Evolutionary conservation across 1,140 invertebrate genomes (phyloP).

Genomic region (Lepidostoma basale): DNA sequence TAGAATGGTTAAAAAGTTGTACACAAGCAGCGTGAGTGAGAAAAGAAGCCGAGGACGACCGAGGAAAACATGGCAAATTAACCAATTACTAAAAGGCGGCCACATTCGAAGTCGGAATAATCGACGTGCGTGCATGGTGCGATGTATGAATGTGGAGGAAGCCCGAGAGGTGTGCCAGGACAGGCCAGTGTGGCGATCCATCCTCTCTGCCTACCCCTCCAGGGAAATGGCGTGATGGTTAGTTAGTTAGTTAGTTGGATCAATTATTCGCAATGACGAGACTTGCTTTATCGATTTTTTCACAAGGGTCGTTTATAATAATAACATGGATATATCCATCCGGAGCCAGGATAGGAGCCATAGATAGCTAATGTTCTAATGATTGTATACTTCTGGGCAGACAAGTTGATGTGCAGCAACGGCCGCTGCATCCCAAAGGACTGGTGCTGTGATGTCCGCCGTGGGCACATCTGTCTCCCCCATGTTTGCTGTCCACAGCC

Average conservation of each 20-base stretch:
- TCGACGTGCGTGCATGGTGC: too few relatives aligned
- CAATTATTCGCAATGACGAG: neutral
- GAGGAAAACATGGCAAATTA: too few relatives aligned
- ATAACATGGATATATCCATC: neutral
- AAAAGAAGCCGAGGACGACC: too few relatives aligned
- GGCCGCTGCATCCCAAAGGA: slow-evolving; percentile 37
- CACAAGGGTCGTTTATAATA: neutral
- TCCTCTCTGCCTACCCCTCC: too few relatives aligned
- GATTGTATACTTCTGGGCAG: neutral
- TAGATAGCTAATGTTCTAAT: neutral
- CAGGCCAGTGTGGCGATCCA: too few relatives aligned
- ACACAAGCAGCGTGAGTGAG: too few relatives aligned
- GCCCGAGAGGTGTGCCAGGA: too few relatives aligned
- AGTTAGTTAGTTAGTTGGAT: neutral
- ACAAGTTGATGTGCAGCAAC: slow-evolving; percentile 33
- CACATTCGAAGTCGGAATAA: too few relatives aligned
- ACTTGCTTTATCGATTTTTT: neutral
- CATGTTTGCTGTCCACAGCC: slow-evolving; percentile 36
- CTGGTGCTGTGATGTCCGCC: slow-evolving; percentile 30
- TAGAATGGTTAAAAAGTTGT: too few relatives aligned
- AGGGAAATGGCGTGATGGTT: too few relatives aligned
- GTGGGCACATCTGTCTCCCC: slow-evolving; percentile 11
- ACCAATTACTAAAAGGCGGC: too few relatives aligned
- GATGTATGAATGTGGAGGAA: too few relatives aligned
- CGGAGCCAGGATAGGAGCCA: neutral